phyloP scores from a whole-genome alignment of 2,113 vertebrate genomes.

The Cololabis saira region DNA sequence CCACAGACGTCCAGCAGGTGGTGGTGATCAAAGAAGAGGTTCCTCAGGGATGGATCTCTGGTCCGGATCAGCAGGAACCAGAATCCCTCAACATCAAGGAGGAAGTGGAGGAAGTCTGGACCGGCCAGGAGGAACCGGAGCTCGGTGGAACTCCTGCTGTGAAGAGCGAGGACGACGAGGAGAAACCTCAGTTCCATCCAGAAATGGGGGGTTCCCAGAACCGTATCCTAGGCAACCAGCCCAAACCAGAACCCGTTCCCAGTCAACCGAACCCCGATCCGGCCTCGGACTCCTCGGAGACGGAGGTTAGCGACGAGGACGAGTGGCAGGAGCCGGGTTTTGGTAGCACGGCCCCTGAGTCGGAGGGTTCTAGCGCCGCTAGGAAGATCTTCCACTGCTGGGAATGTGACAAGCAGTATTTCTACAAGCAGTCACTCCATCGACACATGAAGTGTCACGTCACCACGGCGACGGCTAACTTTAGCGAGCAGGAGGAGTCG shows the following conservation, averaged over 20 bases:
- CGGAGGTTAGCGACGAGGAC: not conserved
- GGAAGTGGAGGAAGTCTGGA: constrained; percentile 26
- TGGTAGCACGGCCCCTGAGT: not conserved
- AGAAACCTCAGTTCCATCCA: constrained; percentile 6
- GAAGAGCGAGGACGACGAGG: constrained; percentile 29
- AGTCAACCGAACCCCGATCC: not conserved
- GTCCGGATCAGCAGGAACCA: constrained; percentile 21
- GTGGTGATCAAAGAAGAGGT: constrained; percentile 20
- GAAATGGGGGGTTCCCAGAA: not conserved
- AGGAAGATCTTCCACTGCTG: not conserved
- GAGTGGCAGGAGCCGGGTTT: not conserved
- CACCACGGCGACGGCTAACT: no score
- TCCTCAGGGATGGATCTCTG: not conserved
- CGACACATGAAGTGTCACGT: constrained; percentile 8
- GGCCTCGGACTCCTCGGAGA: not conserved
- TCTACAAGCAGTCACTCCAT: constrained; percentile 6
- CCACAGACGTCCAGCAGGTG: constrained; percentile 11
- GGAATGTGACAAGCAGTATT: not conserved
- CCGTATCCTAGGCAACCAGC: not conserved
- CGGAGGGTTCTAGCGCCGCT: not conserved
- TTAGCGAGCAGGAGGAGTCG: not conserved
- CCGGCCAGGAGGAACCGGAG: constrained; percentile 3
- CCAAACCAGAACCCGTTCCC: constrained; percentile 1
- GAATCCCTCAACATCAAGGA: constrained; percentile 21
- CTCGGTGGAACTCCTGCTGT: not conserved